A percentile compares a stretch with the other conserved stretches of the same genome.
Conservation (phyloP, 2,888 invertebrate genomes). For the Cistogaster globosa region DNA sequence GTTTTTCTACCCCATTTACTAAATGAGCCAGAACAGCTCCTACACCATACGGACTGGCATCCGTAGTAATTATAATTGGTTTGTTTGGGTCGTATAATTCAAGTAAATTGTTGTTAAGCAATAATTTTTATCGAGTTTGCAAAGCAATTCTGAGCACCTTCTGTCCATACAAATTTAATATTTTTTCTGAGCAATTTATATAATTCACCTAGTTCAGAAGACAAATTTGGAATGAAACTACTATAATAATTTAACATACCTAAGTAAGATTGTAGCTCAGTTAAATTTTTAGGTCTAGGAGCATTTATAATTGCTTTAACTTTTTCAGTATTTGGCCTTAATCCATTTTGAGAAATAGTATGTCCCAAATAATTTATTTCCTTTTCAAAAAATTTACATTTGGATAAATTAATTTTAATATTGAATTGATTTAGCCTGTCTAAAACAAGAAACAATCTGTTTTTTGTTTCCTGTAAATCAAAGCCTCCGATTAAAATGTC, state of each 20-base stretch:
- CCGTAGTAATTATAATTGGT: slow-evolving; percentile 17
- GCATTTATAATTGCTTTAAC: not conserved
- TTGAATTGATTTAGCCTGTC: no score
- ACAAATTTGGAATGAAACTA: not conserved
- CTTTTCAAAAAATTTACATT: not conserved
- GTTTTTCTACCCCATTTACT: no score
- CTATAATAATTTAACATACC: slow-evolving; percentile 18
- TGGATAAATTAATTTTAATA: no score
- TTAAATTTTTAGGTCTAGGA: slow-evolving; percentile 42
- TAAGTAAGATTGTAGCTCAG: slow-evolving; percentile 13
- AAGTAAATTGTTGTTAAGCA: slow-evolving; percentile 26
- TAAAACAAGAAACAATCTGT: no score
- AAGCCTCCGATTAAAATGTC: not conserved
- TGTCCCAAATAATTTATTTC: not conserved
- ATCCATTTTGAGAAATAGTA: not conserved
- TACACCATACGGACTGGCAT: slow-evolving; percentile 19
- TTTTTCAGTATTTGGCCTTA: not conserved
- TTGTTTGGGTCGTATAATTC: slow-evolving; percentile 28
- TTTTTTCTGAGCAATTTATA: not conserved
- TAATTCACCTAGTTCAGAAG: not conserved
- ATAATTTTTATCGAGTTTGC: slow-evolving; percentile 31
- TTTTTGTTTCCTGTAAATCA: no score
- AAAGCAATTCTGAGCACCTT: slow-evolving; percentile 18
- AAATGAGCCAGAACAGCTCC: slow-evolving; percentile 11
- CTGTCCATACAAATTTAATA: not conserved